Conservation (phyloP, 92 coral and sea anemone species). For the Isaurus tuberculatus region DNA sequence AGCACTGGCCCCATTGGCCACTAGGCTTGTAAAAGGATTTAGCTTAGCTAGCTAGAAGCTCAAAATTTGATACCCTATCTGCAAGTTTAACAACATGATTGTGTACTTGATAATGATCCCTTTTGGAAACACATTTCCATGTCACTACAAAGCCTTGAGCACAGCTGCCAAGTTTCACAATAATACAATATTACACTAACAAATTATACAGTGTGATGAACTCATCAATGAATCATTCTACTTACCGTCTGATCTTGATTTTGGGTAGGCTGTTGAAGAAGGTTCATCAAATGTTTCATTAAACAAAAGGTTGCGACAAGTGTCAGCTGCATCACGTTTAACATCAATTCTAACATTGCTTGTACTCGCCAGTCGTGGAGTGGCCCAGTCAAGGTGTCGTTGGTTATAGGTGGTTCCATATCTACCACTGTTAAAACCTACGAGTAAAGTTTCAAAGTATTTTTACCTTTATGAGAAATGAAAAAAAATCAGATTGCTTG, state of each 20-base stretch:
- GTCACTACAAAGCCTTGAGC: too few relatives aligned
- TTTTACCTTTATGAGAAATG: background rate
- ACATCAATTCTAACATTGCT: conserved; percentile 36
- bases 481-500: too few relatives aligned
- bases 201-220: too few relatives aligned
- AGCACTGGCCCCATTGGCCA: too few relatives aligned
- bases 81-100: too few relatives aligned
- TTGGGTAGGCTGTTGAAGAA: background rate
- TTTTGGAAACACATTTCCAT: too few relatives aligned
- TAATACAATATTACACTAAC: background rate
- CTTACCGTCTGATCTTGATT: conserved; percentile 22
- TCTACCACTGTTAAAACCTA: conserved; percentile 28
- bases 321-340: conserved; percentile 34
- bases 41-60: too few relatives aligned
- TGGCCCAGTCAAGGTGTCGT: conserved; percentile 65
- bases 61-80: too few relatives aligned
- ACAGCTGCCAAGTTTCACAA: too few relatives aligned
- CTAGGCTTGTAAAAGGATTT: too few relatives aligned
- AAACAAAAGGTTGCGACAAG: conserved; percentile 51
- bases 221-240: background rate
- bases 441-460: background rate
- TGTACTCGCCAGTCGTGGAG: conserved; percentile 66
- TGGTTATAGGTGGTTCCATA: conserved; percentile 23
- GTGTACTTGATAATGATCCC: too few relatives aligned
- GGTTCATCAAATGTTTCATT: conserved; percentile 47